phyloP scores from a whole-genome alignment of 2,888 invertebrate species.

The Lithosia quadra region DNA sequence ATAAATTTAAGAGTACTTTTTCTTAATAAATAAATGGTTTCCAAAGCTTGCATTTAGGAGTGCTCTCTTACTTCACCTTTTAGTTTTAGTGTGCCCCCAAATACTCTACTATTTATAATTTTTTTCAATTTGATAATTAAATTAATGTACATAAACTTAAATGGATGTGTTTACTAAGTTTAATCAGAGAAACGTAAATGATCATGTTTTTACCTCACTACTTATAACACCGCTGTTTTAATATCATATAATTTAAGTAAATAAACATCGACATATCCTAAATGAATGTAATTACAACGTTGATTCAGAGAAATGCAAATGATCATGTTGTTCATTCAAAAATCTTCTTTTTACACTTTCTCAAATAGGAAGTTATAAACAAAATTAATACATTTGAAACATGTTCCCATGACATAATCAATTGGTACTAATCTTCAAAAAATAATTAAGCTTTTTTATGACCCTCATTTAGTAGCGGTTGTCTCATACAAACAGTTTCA shows the following conservation, averaged over 20 bases:
- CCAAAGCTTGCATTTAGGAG: too few relatives aligned
- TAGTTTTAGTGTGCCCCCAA: too few relatives aligned
- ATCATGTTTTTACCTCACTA: too few relatives aligned
- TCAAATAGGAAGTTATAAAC: slow-evolving; percentile 23
- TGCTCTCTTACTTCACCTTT: too few relatives aligned
- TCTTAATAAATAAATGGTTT: too few relatives aligned
- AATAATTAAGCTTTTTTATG: slow-evolving; percentile 2
- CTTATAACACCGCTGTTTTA: slow-evolving; percentile 38
- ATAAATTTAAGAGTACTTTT: too few relatives aligned
- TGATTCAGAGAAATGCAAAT: slow-evolving; percentile 17
- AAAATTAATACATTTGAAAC: slow-evolving; percentile 9
- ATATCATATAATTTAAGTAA: slow-evolving; percentile 51
- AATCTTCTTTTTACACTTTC: slow-evolving; percentile 22
- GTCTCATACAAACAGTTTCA: neutral
- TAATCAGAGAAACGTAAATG: too few relatives aligned
- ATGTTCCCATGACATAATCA: neutral
- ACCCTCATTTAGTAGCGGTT: neutral
- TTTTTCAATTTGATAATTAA: too few relatives aligned
- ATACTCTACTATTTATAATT: too few relatives aligned
- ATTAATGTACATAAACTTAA: too few relatives aligned
- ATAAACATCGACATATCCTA: slow-evolving; percentile 40
- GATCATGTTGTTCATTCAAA: slow-evolving; percentile 14
- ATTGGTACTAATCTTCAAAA: neutral
- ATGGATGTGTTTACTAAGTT: too few relatives aligned
- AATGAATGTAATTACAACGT: slow-evolving; percentile 39